These are phyloP conservation scores for Eufriesea mexicana DNA, from an alignment of 1,140 invertebrate species.

Conservation along the genomic window DNA sequence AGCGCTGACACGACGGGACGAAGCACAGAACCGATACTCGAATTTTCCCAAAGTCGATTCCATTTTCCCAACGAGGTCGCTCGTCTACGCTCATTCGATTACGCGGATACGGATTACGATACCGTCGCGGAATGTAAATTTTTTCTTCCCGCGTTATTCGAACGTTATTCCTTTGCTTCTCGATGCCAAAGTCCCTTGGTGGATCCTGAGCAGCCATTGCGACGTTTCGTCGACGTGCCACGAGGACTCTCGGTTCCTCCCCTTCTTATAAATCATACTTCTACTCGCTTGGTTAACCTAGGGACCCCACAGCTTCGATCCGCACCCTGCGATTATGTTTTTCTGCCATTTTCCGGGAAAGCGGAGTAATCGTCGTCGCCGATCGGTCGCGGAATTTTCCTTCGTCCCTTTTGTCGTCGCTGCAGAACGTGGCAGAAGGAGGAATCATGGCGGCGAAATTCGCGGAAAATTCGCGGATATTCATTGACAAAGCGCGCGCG, in stretches of 20 bases:
- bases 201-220: background rate
- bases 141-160: no score
- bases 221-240: constrained; percentile 14
- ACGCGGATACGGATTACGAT: no score
- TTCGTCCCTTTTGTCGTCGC: no score
- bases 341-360: constrained; percentile 68
- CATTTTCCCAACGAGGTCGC: background rate
- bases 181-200: background rate
- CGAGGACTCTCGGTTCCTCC: constrained; percentile 54
- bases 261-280: constrained; percentile 71
- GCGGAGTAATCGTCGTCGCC: constrained; percentile 66
- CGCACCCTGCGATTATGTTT: constrained; percentile 61
- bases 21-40: background rate
- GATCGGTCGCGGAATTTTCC: constrained; percentile 31
- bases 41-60: background rate
- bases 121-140: no score
- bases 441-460: constrained; percentile 25
- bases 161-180: no score
- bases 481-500: background rate
- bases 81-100: no score
- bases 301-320: constrained; percentile 38
- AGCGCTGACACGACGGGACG: no score
- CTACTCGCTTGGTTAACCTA: constrained; percentile 69
- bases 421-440: background rate
- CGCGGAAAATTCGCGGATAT: constrained; percentile 14